These are phyloP conservation scores for Acanthornis magna DNA, from an alignment of 2,797 vertebrate genomes.

Conservation along the genomic window DNA sequence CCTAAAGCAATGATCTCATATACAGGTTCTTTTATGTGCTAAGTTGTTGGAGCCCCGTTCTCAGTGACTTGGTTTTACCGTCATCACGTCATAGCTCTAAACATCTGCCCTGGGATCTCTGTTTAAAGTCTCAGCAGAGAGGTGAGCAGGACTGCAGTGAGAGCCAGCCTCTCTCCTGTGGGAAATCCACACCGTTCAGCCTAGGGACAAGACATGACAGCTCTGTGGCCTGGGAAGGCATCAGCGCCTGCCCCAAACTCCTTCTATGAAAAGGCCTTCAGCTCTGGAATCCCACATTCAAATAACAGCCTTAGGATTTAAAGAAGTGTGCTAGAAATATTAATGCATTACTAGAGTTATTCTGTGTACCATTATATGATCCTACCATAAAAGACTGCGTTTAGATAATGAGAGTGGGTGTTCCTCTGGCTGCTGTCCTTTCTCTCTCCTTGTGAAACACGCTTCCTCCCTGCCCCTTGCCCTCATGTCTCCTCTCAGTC, in stretches of 20 bases:
- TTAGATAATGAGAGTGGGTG: neutral
- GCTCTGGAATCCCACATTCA: neutral
- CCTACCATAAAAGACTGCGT: neutral
- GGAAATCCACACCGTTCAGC: neutral
- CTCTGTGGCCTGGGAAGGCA: neutral
- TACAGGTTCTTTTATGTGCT: conserved; percentile 26
- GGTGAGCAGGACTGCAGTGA: rapidly evolving
- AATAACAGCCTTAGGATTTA: neutral
- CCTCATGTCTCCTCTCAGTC: neutral
- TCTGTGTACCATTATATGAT: neutral
- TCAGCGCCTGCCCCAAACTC: neutral
- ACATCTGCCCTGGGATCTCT: neutral
- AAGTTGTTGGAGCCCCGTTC: neutral
- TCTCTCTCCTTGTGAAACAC: neutral
- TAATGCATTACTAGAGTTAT: neutral
- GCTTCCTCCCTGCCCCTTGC: neutral
- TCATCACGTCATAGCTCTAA: neutral
- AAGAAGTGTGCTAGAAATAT: neutral
- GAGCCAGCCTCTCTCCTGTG: neutral
- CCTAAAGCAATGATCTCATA: conserved; percentile 52
- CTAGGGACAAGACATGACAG: neutral
- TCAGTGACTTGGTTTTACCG: neutral
- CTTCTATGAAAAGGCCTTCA: neutral
- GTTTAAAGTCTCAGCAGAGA: neutral
- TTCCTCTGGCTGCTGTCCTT: neutral